phyloP scores from a whole-genome alignment of 2,888 invertebrate genomes.

The Leistus spinibarbis region DNA sequence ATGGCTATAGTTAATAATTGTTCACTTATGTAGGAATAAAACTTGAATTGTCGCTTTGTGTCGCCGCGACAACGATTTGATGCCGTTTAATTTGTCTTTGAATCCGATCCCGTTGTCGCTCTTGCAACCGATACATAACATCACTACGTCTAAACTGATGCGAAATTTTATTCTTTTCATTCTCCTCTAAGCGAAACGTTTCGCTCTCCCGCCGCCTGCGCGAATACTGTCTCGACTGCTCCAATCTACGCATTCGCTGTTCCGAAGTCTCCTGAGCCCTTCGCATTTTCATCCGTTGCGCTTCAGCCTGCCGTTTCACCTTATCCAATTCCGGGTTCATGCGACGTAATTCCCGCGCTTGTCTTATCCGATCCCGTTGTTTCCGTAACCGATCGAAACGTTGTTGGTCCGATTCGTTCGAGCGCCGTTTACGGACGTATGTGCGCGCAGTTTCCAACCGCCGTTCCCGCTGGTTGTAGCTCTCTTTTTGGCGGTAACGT shows the following conservation, averaged over 20 bases:
- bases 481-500: slow-evolving; percentile 23
- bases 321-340: slow-evolving; percentile 23
- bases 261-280: slow-evolving; percentile 13
- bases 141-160: slow-evolving; percentile 13
- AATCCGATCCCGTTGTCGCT: slow-evolving; percentile 22
- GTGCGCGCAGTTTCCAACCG: slow-evolving; percentile 14
- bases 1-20: background rate
- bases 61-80: background rate
- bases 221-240: slow-evolving; percentile 27
- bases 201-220: slow-evolving; percentile 17
- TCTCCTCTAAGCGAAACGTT: slow-evolving; percentile 9
- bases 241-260: slow-evolving; percentile 17
- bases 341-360: slow-evolving; percentile 6
- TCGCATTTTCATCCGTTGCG: slow-evolving; percentile 23
- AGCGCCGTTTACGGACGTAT: slow-evolving; percentile 14
- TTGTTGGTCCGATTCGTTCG: slow-evolving; percentile 12
- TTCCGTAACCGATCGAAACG: slow-evolving; percentile 22
- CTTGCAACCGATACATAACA: slow-evolving; percentile 9
- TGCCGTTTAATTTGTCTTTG: slow-evolving; percentile 18
- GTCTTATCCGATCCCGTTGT: slow-evolving; percentile 23
- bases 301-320: slow-evolving; percentile 16
- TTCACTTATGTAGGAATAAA: background rate
- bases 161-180: slow-evolving; percentile 20
- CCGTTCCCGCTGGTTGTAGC: slow-evolving; percentile 12
- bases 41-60: background rate